phyloP scores from a whole-genome alignment of 2,888 invertebrate genomes.

The Ariolimax columbianus region DNA sequence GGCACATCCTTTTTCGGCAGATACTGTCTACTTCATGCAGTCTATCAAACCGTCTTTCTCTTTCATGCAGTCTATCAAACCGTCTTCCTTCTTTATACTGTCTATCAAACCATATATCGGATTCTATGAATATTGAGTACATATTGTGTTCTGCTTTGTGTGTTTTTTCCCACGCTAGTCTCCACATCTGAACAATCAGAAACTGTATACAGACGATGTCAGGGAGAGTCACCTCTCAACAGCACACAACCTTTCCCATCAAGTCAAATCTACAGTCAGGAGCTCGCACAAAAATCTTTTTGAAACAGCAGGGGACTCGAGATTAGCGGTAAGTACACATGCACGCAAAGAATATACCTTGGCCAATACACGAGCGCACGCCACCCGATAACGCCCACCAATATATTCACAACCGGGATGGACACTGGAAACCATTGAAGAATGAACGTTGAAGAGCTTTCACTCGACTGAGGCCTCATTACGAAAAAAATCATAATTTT shows the following conservation, averaged over 20 bases:
- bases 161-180: not conserved
- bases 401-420: too few species aligned
- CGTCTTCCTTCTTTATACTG: too few species aligned
- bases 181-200: conserved; percentile 24
- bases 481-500: too few species aligned
- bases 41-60: not conserved
- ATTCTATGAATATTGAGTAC: too few species aligned
- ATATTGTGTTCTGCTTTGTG: not conserved
- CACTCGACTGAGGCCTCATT: too few species aligned
- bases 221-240: conserved; percentile 12
- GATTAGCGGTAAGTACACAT: conserved; percentile 38
- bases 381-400: too few species aligned
- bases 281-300: conserved; percentile 56
- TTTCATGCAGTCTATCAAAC: not conserved
- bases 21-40: not conserved
- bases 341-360: too few species aligned
- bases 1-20: not conserved
- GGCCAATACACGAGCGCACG: too few species aligned
- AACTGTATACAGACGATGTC: conserved; percentile 9
- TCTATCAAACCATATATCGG: not conserved
- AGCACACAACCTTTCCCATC: conserved; percentile 36
- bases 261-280: conserved; percentile 46
- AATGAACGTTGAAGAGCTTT: too few species aligned
- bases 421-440: too few species aligned
- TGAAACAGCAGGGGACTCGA: conserved; percentile 40